phyloP scores from a whole-genome alignment of 2,113 vertebrate species.

The Coptodon rendalli region DNA sequence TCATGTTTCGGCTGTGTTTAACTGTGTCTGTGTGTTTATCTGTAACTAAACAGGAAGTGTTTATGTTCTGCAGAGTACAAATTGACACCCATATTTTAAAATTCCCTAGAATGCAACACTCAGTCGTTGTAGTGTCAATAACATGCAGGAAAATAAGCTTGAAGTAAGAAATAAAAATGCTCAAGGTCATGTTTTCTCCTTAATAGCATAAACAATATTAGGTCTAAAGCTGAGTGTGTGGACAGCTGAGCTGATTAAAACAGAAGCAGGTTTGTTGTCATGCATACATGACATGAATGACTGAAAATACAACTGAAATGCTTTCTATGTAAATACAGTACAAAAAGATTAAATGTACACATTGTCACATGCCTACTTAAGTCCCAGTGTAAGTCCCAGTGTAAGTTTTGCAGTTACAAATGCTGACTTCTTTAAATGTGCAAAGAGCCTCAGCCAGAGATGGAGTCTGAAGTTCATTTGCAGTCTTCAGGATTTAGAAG shows the following conservation, averaged over 20 bases:
- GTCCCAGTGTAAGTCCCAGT: too few species aligned
- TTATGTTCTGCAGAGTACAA: not conserved
- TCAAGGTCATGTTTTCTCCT: not conserved
- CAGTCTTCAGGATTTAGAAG: constrained; percentile 7
- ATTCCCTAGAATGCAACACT: not conserved
- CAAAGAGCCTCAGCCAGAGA: not conserved
- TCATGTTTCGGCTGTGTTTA: not conserved
- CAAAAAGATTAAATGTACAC: not conserved
- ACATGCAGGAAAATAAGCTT: not conserved
- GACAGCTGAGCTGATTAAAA: not conserved
- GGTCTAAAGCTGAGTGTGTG: not conserved
- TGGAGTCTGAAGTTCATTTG: not conserved
- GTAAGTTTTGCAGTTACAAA: not conserved
- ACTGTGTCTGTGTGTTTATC: not conserved
- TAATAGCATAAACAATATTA: not conserved
- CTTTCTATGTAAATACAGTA: not conserved
- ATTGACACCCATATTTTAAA: not conserved
- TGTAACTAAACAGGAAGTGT: not conserved
- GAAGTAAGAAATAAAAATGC: not conserved
- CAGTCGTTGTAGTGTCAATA: not conserved
- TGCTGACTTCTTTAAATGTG: not conserved
- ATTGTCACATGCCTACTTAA: not conserved
- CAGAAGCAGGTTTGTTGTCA: not conserved
- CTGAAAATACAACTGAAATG: not conserved
- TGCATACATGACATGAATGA: not conserved